Percentiles rank a stretch among this genome's conserved stretches.
These are phyloP conservation scores for Paragorgia papillata DNA, from an alignment of 92 coral and sea anemone genomes.

Conservation along the genomic window DNA sequence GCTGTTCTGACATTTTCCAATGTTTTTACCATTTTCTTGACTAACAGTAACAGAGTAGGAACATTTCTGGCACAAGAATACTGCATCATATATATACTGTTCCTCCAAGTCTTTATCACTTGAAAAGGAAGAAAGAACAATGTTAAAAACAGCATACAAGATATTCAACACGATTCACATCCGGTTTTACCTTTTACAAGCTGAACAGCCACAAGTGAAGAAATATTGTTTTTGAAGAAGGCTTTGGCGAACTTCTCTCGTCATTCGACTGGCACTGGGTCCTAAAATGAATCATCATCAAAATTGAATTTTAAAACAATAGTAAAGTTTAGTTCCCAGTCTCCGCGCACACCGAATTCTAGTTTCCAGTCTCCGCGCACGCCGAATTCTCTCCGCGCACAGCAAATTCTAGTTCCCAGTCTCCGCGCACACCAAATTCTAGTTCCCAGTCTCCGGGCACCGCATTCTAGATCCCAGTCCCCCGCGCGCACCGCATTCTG, in stretches of 20 bases:
- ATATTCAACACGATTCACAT: no score
- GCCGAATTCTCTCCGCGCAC: no score
- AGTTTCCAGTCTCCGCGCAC: no score
- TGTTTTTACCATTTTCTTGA: constrained; percentile 37
- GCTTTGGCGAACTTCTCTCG: constrained; percentile 92
- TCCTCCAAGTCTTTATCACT: constrained; percentile 94
- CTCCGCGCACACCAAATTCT: no score
- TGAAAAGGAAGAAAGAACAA: constrained; percentile 17
- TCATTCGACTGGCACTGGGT: constrained; percentile 93
- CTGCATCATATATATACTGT: constrained; percentile 74
- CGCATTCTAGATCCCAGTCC: no score
- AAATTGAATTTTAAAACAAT: no score
- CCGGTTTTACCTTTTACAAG: constrained; percentile 82
- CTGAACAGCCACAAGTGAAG: constrained; percentile 94
- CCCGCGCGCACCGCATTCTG: no score
- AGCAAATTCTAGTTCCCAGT: no score
- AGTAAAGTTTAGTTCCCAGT: no score
- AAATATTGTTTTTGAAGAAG: constrained; percentile 93
- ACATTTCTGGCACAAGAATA: constrained; percentile 90
- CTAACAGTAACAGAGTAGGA: constrained; percentile 63
- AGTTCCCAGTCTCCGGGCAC: no score
- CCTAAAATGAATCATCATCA: constrained; percentile 56
- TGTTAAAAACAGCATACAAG: no score
- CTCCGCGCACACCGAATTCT: no score
- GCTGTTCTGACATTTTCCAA: constrained; percentile 74